A percentile compares a stretch with the other conserved stretches of the same genome.
Evolutionary conservation across 30 jellyfish, hydroid and myxozoan genomes (phyloP).

Genomic region (Hydractinia symbiolongicarpus): DNA sequence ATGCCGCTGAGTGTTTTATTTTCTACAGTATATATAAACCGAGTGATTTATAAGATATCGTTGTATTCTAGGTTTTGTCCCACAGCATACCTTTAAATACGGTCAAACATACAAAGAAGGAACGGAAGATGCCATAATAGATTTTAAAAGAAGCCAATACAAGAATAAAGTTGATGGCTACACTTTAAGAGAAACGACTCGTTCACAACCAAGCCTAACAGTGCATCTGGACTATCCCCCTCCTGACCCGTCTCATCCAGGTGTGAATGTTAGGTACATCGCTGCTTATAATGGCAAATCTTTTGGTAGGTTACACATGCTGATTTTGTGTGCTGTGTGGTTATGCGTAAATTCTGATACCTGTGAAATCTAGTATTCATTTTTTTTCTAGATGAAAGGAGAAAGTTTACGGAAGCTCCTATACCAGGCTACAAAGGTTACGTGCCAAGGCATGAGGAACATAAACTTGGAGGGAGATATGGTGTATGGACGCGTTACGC

Average conservation of each 20-base stretch:
- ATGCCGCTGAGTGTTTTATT: too few relatives aligned
- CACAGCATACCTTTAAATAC: conserved; percentile 63
- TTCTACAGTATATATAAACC: not conserved
- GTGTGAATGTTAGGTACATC: conserved; percentile 69
- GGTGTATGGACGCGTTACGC: conserved; percentile 82
- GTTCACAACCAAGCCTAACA: conserved; percentile 37
- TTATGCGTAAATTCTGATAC: not conserved
- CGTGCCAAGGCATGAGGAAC: conserved; percentile 79
- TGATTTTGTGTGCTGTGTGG: not conserved
- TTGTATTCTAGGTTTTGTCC: conserved; percentile 67
- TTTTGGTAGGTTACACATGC: conserved; percentile 41
- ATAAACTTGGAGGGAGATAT: conserved; percentile 79
- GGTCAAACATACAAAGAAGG: conserved; percentile 86
- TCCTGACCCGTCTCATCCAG: conserved; percentile 77
- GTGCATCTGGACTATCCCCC: conserved; percentile 55
- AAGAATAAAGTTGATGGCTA: conserved; percentile 26
- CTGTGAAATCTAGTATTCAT: not conserved
- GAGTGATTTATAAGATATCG: not conserved
- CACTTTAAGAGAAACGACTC: conserved; percentile 39
- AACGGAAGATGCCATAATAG: conserved; percentile 74
- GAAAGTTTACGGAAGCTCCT: conserved; percentile 77
- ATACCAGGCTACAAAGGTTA: conserved; percentile 92
- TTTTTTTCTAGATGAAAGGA: conserved; percentile 50
- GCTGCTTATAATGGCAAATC: conserved; percentile 60
- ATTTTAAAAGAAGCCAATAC: conserved; percentile 39